Evolutionary conservation across 2,888 invertebrate species (phyloP).

Genomic region (Anthrax anthrax): DNA sequence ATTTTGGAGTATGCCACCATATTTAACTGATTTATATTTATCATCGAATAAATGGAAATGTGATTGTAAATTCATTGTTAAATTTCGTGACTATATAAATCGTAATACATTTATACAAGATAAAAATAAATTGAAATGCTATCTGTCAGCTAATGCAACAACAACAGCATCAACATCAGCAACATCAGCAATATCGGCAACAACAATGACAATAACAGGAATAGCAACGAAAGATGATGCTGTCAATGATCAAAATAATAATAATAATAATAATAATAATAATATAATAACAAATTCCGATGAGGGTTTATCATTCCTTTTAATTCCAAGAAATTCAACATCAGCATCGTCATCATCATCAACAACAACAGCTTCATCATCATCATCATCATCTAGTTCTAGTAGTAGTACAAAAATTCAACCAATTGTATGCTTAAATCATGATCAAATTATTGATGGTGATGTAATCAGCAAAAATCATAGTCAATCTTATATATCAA

Average conservation of each 20-base stretch:
- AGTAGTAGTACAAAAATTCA: not conserved
- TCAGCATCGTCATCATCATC: constrained; percentile 16
- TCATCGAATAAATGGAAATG: constrained; percentile 76
- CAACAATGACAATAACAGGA: constrained; percentile 1
- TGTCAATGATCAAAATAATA: not conserved
- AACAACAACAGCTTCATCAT: constrained; percentile 11
- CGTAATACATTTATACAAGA: constrained; percentile 59
- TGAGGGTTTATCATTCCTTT: not conserved
- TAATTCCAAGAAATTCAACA: not conserved
- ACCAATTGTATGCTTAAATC: not conserved
- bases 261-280: no score
- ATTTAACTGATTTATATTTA: constrained; percentile 54
- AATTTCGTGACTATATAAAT: constrained; percentile 66
- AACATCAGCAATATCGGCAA: constrained; percentile 5
- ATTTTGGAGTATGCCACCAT: constrained; percentile 60
- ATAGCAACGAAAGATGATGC: not conserved
- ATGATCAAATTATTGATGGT: not conserved
- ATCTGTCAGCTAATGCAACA: constrained; percentile 28
- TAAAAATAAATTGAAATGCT: constrained; percentile 60
- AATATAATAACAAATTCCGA: not conserved
- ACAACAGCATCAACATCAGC: constrained; percentile 1
- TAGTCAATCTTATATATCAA: constrained; percentile 43
- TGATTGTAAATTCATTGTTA: constrained; percentile 68
- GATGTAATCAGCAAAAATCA: constrained; percentile 45
- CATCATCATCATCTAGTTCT: constrained; percentile 12